These are phyloP conservation scores for Rhamnusium bicolor DNA, from an alignment of 2,888 invertebrate species.

Conservation along the genomic window DNA sequence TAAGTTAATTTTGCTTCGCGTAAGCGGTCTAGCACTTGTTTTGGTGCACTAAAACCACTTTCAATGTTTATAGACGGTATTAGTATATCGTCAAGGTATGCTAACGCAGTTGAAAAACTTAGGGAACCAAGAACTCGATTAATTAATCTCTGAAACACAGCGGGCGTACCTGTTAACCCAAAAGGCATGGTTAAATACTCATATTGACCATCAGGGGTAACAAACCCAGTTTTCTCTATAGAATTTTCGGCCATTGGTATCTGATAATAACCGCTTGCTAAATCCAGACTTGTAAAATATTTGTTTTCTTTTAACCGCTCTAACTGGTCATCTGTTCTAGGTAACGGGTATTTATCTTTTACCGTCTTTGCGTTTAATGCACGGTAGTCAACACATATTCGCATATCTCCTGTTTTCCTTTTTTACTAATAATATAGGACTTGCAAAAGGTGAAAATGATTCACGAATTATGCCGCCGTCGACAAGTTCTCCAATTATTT, in stretches of 20 bases:
- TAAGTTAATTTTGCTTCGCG: slow-evolving; percentile 21
- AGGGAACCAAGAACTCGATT: slow-evolving; percentile 38
- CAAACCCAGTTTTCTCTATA: too few species aligned
- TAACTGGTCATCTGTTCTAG: slow-evolving; percentile 53
- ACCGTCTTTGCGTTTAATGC: too few species aligned
- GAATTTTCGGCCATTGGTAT: too few species aligned
- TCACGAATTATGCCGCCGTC: not conserved
- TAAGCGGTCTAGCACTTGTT: slow-evolving; percentile 21
- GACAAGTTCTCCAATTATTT: not conserved
- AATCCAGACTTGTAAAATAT: too few species aligned
- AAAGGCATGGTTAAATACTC: slow-evolving; percentile 66
- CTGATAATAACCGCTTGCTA: too few species aligned
- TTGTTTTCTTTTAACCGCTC: slow-evolving; percentile 51
- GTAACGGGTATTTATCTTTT: slow-evolving; percentile 57
- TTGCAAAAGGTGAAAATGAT: slow-evolving; percentile 1
- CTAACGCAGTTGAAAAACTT: slow-evolving; percentile 35
- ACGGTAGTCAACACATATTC: slow-evolving; percentile 21
- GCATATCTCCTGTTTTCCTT: not conserved
- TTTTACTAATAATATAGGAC: slow-evolving; percentile 14
- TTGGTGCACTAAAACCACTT: slow-evolving; percentile 38
- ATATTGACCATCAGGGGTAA: too few species aligned
- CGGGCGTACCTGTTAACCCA: slow-evolving; percentile 62
- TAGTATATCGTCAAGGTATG: slow-evolving; percentile 56
- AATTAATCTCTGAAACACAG: slow-evolving; percentile 60
- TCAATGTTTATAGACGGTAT: slow-evolving; percentile 48